Evolutionary conservation across 2,888 invertebrate genomes (phyloP), one percentile per base, ranked within the genome.

Genomic region (Xestia xanthographa): DNA sequence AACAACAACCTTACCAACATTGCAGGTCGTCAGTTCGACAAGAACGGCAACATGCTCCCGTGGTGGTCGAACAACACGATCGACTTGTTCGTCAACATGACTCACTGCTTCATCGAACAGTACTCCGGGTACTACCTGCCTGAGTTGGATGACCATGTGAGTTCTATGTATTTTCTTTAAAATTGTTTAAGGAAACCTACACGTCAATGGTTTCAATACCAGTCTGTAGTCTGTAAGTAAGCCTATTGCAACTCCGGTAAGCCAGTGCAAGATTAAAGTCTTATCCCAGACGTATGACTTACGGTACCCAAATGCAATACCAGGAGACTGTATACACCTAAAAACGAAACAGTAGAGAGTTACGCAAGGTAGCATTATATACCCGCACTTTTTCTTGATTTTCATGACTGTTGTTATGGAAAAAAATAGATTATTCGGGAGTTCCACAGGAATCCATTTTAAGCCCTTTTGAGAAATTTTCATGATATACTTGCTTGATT

Each of bases 61-160:
- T 99, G 99, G 99, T 99, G 99, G 99, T 97, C 98, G 2, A 98
- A 98, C 86, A 95, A 96, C 63, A 98, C 99, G 0, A 97, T 98
- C 66, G 94, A 96, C 22, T 97, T 97, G 34, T 99, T 98, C 92
- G 97, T 98, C 70, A 97, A 98, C 84, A 97, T 98, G 90, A 98
- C 98, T 0, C 95, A 98, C 82, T 99, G 99, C 92, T 99, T 99
- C 91, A 96, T 99, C 26, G 97, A 98, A 62, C 99, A 99, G 92
- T 99, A 99, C 91, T 97, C 97, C 66, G 94, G 94, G 34, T 98
- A 97, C 89, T 97, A 97, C 84, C 89, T 98, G 41, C 94, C 97
- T 0, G 97, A 98, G 90, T 95, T 98, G 1, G 95, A 96, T 48
- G 96, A 97, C 90, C 96, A 97, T 90, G 98, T 98, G 91, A 96